These are phyloP conservation scores for Drosophila macrospina DNA, from an alignment of 2,888 invertebrate species.

Conservation along the genomic window DNA sequence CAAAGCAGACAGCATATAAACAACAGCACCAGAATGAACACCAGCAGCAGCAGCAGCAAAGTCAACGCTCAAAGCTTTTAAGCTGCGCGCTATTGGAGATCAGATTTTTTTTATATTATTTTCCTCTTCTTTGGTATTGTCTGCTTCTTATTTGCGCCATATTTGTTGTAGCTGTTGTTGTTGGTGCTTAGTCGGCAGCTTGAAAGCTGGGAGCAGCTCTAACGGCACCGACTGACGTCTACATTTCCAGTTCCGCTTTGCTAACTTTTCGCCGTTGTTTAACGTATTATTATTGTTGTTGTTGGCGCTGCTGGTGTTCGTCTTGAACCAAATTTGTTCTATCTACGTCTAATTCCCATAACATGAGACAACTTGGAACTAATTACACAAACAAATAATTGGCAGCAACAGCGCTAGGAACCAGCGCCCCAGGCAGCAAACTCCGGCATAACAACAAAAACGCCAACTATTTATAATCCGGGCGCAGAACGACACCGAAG, in stretches of 20 bases:
- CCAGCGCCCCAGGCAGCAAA: slow-evolving; percentile 42
- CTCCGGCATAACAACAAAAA: slow-evolving; percentile 49
- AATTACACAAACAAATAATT: slow-evolving; percentile 70
- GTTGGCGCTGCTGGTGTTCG: slow-evolving; percentile 32
- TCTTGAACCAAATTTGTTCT: slow-evolving; percentile 60
- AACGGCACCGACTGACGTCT: slow-evolving; percentile 69
- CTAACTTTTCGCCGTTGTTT: slow-evolving; percentile 73
- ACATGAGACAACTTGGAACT: slow-evolving; percentile 64
- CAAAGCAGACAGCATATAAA: slow-evolving; percentile 46
- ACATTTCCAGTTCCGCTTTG: slow-evolving; percentile 80
- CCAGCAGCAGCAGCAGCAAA: slow-evolving; percentile 15
- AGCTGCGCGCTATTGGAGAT: slow-evolving; percentile 52
- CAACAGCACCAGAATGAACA: slow-evolving; percentile 25
- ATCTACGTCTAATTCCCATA: slow-evolving; percentile 62
- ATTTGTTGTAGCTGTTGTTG: slow-evolving; percentile 46
- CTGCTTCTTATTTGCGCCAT: slow-evolving; percentile 44
- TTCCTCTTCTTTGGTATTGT: slow-evolving; percentile 45
- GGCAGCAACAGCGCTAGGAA: slow-evolving; percentile 43
- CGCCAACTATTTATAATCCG: slow-evolving; percentile 70
- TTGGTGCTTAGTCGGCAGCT: slow-evolving; percentile 56
- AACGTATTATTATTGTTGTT: slow-evolving; percentile 51
- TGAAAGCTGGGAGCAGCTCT: slow-evolving; percentile 65
- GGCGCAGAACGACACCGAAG: slow-evolving; percentile 42
- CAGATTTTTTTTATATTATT: slow-evolving; percentile 11
- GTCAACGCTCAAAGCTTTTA: slow-evolving; percentile 42